A percentile compares a stretch with the other conserved stretches of the same genome.
Conservation (phyloP, 2,113 vertebrate genomes). For the Pseudopodoces humilis region DNA sequence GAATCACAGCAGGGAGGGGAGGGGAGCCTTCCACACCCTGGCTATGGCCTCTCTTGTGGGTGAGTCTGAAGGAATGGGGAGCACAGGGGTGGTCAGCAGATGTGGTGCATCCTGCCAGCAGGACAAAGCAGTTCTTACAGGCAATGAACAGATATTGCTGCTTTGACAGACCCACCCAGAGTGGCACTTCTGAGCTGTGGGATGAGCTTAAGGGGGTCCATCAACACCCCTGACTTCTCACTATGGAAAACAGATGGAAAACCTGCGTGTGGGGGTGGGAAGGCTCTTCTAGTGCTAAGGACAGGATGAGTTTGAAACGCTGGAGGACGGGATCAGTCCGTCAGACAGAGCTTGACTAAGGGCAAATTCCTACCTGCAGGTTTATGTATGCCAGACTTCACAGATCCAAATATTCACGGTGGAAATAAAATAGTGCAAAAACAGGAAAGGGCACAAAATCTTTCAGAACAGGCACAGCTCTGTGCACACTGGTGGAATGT, state of each 20-base stretch:
- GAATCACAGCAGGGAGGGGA: neutral
- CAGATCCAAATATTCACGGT: neutral
- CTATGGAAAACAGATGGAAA: neutral
- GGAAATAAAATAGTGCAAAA: neutral
- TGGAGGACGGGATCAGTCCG: neutral
- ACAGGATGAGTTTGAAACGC: neutral
- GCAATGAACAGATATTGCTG: rapidly evolving
- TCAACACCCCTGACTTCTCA: neutral
- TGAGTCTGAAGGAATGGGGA: neutral
- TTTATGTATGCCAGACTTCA: neutral
- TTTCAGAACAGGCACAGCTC: neutral
- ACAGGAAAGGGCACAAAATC: neutral
- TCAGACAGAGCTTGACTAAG: neutral
- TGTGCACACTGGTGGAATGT: neutral
- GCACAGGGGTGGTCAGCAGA: neutral
- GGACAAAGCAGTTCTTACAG: neutral
- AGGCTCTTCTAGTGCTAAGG: neutral
- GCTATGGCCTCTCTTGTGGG: neutral
- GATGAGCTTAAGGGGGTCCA: neutral
- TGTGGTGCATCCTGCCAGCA: rapidly evolving
- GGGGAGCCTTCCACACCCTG: neutral
- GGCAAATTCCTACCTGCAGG: neutral
- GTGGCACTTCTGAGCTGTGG: neutral
- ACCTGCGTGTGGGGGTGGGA: rapidly evolving
- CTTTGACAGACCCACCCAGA: neutral